Base-by-base conservation (phyloP, 2,113 vertebrate genomes). In the Marmota flaviventris region DNA sequence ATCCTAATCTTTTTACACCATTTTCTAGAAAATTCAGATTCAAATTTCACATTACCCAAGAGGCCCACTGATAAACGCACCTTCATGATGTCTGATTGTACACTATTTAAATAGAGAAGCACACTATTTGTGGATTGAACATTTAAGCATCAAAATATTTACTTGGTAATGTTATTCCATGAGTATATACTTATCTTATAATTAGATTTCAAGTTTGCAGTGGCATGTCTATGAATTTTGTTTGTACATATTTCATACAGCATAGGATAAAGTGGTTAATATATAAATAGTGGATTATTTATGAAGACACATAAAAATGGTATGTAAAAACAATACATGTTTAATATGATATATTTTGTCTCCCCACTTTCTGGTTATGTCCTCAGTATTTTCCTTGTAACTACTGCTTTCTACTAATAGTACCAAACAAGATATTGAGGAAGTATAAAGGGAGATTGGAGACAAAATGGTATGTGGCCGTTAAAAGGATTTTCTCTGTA, bases 311-410 rank as follows among this genome's bases (percentile, higher is more conserved):
- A 76, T 79, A 34, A 56, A 94, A 53, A 32, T 78, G n/a, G 14
- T 83, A 61, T 37, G 8, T 58, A 51, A 94, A 77, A 85, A 39
- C 45, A 79, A 78, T 53, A 13, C 25, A 72, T 42, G 0, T 81
- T 96, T 79, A 75, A 63, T 7, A 67, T 67, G 45, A 13, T 77
- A 34, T 29, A 69, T 58, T 89, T 95, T 93, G 13, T 93, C 34
- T 70, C 32, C 45, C 88, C 20, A 2, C 11, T 87, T 3, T 13
- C 17, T 72, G 20, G 32, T 72, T 8, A 77, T 34, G 82, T 86
- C 45, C 0, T 87, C 20, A 56, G 32, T 42, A 34, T 86, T 97
- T 92, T 58, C 7, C 91, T 56, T 75, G 2, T 24, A 85, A 72
- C 10, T 37, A 77, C 42, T 91, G 37, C 7, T 13, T 70, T 94